Base-by-base conservation (phyloP, 2,888 invertebrate genomes). In the Chesias legatella region DNA sequence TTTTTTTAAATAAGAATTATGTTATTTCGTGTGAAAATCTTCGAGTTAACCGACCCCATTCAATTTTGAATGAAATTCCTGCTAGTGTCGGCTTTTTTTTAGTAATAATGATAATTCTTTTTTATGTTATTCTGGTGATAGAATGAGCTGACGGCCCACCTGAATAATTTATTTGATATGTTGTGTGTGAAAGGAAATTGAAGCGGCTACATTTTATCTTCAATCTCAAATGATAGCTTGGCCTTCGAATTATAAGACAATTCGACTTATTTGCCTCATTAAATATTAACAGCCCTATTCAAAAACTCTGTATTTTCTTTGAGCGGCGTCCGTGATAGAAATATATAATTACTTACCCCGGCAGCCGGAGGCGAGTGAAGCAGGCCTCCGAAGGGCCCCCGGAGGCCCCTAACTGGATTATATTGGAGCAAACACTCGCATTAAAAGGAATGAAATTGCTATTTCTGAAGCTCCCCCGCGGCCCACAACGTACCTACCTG, bases 381-480 rank as follows among this genome's bases (percentile, higher is more conserved):
- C 24, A 0, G 23, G 22, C 24, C 10, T 6, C 25, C 1, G n/a
- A 22, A 32, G 28, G 28, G 28, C 36, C 36, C 36, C 6, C 29
- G n/a, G n/a, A 21, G 43, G 34, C 44, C 71, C 67, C 73, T 71
- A 73, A 75, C 75, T 57, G 59, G 73, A 77, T 78, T 80, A 74
- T 73, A 74, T 74, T 61, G 73, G 70, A 81, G 73, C 80, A 84
- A 81, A 84, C 84, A 85, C 64, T 74, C 74, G 73, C 66, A 79
- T 84, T 82, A 83, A 79, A 75, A 66, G 71, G 63, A 82, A 81
- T 80, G 74, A 75, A 81, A 81, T 77, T 76, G 79, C 78, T 64
- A 78, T 81, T 79, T 76, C 75, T 71, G 68, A 67, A 58, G 58
- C 57, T 2, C 13, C 13, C 13, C 13, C 13, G 13, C 3, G 5